Base-by-base conservation (phyloP, 2,797 vertebrate species). In the Phaenicophaeus curvirostris region DNA sequence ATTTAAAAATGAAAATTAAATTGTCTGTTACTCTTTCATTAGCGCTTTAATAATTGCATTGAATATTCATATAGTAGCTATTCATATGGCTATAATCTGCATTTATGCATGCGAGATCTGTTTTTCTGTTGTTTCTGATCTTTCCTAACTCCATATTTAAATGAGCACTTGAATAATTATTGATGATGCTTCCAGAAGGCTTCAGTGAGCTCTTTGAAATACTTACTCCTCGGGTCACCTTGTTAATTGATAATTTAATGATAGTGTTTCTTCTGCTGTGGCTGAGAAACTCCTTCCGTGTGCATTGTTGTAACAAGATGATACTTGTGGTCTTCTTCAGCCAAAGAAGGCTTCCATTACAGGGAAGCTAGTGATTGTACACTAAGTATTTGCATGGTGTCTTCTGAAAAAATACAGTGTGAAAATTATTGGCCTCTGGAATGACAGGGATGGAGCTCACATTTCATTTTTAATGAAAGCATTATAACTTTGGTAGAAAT, bases 41-140 rank as follows among this genome's bases (percentile, higher is more conserved):
- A 89, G 51, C 2, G 4, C 46, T 89, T 78, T 80, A 92, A 51
- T 89, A 80, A 83, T 75, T 89, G 19, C 5, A 15, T 58, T 79
- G 58, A 72, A 68, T 95, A 91, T 95, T 93, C 61, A 87, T 78
- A 6, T 46, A 9, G 28, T 58, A 81, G 76, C 42, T 91, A 44
- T 23, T 72, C 53, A 13, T 35, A 31, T 42, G 62, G 42, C 79
- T 87, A 90, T 92, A 87, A 89, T 89, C 78, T 94, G 76, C 80
- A 81, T 95, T 93, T 90, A 66, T 73, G 51, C 69, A 35, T 90
- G 41, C 79, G 69, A 75, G 65, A 55, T 77, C 66, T 81, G 62
- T 89, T 93, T 93, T 95, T 55, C 68, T 74, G n/a, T 91, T 87
- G 18, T 87, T 91, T 85, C 37, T 91, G 21, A 62, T 92, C 35